Evolutionary conservation across 2,888 invertebrate species (phyloP).

Genomic region (Drosophila imparisetae): DNA sequence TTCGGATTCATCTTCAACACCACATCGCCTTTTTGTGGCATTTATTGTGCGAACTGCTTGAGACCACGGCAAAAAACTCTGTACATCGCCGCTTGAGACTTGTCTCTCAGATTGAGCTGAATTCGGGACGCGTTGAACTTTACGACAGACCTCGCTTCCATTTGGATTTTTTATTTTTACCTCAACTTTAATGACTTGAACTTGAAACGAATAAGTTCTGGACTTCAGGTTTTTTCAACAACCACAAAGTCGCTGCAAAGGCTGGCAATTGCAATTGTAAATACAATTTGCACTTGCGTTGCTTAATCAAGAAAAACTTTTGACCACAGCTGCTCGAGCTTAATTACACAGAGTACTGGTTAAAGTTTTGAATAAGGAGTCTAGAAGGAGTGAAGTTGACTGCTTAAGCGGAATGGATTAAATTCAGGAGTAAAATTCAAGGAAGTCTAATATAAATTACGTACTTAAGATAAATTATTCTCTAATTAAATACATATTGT

Average conservation of each 20-base stretch:
- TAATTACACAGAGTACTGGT: constrained; percentile 26
- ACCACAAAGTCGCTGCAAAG: constrained; percentile 26
- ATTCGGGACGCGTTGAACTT: constrained; percentile 28
- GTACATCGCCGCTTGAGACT: constrained; percentile 41
- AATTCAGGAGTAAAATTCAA: background rate
- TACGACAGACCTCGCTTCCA: background rate
- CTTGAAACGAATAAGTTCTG: constrained; percentile 31
- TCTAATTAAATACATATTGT: background rate
- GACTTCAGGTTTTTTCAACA: constrained; percentile 15
- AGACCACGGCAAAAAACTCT: constrained; percentile 38
- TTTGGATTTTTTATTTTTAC: constrained; percentile 16
- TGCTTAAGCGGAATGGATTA: background rate
- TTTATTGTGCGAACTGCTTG: constrained; percentile 62
- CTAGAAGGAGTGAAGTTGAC: background rate
- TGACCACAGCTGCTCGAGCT: constrained; percentile 25
- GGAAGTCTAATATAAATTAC: background rate
- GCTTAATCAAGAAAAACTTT: constrained; percentile 33
- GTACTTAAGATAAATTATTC: background rate
- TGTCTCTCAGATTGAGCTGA: constrained; percentile 28
- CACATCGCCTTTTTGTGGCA: constrained; percentile 65
- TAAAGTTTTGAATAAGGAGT: background rate
- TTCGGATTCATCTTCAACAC: constrained; percentile 25
- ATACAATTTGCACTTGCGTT: constrained; percentile 46
- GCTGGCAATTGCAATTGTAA: constrained; percentile 49
- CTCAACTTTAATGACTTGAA: constrained; percentile 72